Percentiles rank a stretch among this genome's conserved stretches.
phyloP scores from a whole-genome alignment of 2,888 invertebrate species.

The Pegoplata infirma region DNA sequence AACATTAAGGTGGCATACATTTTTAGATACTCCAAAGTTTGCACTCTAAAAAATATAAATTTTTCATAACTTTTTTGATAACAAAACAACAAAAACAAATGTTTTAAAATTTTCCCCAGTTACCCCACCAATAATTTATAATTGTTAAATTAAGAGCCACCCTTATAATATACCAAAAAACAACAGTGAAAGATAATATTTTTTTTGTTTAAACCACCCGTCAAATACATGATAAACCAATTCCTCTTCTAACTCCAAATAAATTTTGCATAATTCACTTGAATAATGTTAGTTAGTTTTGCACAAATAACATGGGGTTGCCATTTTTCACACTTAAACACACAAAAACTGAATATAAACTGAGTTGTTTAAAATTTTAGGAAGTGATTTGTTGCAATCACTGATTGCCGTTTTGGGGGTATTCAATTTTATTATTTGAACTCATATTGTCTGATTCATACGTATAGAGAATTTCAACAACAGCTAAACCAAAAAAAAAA shows the following conservation, averaged over 20 bases:
- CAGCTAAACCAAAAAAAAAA: too few relatives aligned
- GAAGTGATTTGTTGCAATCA: not conserved
- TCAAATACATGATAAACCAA: not conserved
- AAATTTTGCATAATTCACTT: not conserved
- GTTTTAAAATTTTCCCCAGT: too few relatives aligned
- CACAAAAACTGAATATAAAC: not conserved
- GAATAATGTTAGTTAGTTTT: not conserved
- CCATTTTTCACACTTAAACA: not conserved
- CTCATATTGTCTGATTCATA: constrained; percentile 9
- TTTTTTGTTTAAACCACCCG: not conserved
- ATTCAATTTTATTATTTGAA: constrained; percentile 32
- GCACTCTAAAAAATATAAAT: too few relatives aligned
- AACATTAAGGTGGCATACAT: too few relatives aligned
- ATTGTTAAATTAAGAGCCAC: too few relatives aligned
- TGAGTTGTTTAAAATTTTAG: not conserved
- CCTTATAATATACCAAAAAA: too few relatives aligned
- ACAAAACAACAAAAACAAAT: too few relatives aligned
- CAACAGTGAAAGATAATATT: too few relatives aligned
- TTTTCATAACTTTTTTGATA: too few relatives aligned
- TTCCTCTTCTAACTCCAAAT: not conserved
- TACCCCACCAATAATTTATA: too few relatives aligned
- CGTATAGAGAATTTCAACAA: too few relatives aligned
- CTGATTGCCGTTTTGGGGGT: constrained; percentile 26
- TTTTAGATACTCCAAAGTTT: too few relatives aligned
- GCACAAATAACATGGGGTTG: not conserved